Conservation (phyloP, 35 echinoderm and acorn worm genomes). For the Chiridota heheva region DNA sequence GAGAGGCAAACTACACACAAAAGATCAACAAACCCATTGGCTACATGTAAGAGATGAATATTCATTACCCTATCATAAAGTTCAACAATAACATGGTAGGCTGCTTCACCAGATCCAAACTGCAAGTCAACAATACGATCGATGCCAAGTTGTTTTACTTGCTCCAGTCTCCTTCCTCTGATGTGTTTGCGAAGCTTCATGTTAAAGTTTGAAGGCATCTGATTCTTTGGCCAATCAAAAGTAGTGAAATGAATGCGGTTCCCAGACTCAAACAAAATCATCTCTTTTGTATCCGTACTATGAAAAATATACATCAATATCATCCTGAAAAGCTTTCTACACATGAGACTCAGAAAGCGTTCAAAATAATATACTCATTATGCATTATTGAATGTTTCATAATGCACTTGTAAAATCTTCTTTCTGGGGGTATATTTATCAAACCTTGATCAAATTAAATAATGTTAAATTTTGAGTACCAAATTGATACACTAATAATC, state of each 20-base stretch:
- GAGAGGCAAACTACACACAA: neutral
- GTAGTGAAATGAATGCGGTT: constrained; percentile 77
- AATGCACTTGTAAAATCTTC: neutral
- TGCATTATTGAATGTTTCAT: neutral
- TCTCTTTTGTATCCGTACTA: constrained; percentile 84
- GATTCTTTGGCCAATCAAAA: constrained; percentile 96
- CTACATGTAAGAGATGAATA: neutral
- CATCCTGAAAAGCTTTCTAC: no score
- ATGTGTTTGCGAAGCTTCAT: constrained; percentile 98
- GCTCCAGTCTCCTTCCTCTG: constrained; percentile 55
- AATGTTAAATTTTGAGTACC: no score
- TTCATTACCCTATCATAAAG: constrained; percentile 94
- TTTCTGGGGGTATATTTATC: no score
- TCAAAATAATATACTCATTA: neutral
- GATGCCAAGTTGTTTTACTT: constrained; percentile 88
- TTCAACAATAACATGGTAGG: constrained; percentile 95
- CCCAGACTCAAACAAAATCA: constrained; percentile 86
- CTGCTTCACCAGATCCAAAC: constrained; percentile 97
- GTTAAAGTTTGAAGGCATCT: constrained; percentile 93
- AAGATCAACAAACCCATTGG: neutral
- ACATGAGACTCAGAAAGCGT: no score
- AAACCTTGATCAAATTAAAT: no score
- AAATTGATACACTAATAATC: no score
- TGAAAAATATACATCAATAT: neutral
- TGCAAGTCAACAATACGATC: constrained; percentile 88